Evolutionary conservation across 1,140 invertebrate species (phyloP).

Genomic region (Polyergus mexicanus): DNA sequence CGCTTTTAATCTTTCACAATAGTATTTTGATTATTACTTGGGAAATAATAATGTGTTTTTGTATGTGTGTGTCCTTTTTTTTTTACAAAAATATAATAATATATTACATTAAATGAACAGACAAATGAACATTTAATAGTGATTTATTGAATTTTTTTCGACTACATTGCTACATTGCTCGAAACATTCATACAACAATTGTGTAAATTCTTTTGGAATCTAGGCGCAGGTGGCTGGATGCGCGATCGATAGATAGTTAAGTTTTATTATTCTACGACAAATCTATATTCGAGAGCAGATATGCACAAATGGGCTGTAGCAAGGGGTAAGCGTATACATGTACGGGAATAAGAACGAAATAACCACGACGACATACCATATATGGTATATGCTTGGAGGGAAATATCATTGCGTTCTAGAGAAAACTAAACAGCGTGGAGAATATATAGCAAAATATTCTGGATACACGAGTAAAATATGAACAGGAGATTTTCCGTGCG

Average conservation of each 20-base stretch:
- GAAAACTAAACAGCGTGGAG: not conserved
- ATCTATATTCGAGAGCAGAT: not conserved
- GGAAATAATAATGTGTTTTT: not conserved
- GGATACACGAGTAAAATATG: not conserved
- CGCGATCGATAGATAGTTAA: slow-evolving; percentile 23
- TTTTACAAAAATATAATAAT: not conserved
- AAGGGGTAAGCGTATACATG: slow-evolving; percentile 11
- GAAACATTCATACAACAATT: not conserved
- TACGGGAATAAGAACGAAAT: slow-evolving; percentile 20
- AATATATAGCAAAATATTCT: slow-evolving; percentile 12
- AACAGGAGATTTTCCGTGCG: not conserved
- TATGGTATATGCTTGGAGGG: slow-evolving; percentile 12
- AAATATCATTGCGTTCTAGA: slow-evolving; percentile 28
- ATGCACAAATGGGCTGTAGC: slow-evolving; percentile 21
- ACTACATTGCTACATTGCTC: not conserved
- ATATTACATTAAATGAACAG: not conserved
- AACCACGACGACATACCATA: slow-evolving; percentile 33
- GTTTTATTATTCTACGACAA: slow-evolving; percentile 41
- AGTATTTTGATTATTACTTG: no score
- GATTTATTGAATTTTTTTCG: not conserved
- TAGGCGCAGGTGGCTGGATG: not conserved
- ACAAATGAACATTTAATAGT: not conserved
- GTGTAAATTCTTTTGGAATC: slow-evolving; percentile 14
- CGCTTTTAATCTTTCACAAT: not conserved
- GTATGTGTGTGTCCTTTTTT: not conserved